phyloP scores from a whole-genome alignment of 2,113 vertebrate species.

The Calonectris borealis region DNA sequence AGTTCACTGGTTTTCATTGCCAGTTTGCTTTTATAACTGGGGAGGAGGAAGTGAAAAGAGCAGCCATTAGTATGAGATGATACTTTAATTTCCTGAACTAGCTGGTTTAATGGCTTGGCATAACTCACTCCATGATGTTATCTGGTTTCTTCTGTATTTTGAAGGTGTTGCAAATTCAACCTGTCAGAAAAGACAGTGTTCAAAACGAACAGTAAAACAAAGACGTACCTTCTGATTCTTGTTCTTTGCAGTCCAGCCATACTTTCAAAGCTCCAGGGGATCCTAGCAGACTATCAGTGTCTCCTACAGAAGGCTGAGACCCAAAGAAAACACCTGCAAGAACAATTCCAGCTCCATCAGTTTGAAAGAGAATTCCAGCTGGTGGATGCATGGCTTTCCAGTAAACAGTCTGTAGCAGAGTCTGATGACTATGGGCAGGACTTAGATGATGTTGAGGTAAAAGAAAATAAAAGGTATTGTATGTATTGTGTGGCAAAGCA shows the following conservation, averaged over 20 bases:
- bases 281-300: constrained; percentile 66
- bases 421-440: constrained; percentile 84
- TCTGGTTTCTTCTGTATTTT: background rate
- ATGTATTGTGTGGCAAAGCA: background rate
- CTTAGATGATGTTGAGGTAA: constrained; percentile 85
- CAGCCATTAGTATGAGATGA: background rate
- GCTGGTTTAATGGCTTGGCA: background rate
- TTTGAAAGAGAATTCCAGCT: constrained; percentile 83
- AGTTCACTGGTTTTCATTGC: background rate
- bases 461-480: background rate
- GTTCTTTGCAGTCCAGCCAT: constrained; percentile 66
- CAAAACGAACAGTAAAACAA: background rate
- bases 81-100: background rate
- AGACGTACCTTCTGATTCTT: background rate
- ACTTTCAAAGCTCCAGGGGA: constrained; percentile 66
- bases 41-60: background rate
- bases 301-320: constrained; percentile 70
- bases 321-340: constrained; percentile 68
- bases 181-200: background rate
- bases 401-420: constrained; percentile 75
- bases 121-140: background rate
- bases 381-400: constrained; percentile 81
- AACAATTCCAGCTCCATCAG: constrained; percentile 80
- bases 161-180: background rate
- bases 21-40: background rate